Evolutionary conservation across 2,888 invertebrate species (phyloP), one percentile per base, ranked within the genome.

Genomic region (Blastobasis lacticolella): DNA sequence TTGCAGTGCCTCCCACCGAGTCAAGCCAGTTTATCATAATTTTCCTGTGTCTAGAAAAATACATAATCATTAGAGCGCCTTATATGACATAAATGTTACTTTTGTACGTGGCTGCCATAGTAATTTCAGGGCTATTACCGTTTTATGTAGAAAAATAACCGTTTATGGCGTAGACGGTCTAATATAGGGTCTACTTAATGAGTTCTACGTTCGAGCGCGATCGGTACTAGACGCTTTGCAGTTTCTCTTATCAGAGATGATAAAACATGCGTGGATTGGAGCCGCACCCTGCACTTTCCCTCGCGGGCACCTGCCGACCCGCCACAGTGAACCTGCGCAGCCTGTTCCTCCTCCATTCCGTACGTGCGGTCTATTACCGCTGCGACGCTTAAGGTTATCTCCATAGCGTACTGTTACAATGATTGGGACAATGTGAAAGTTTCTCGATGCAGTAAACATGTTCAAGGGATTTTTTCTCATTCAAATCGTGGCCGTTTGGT

Each of bases 211-310:
- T 73, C 73, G 67, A 53, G 60, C 23, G 64, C 62, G 69, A 71
- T 72, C 71, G 71, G 70, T 68, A 73, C 73, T 69, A 23, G 23
- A 3, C 23, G 23, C n/a, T 10, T 1, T 4, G 42, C 10, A 75
- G 79, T 84, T 84, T 85, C 84, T 83, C 83, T 85, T 85, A 86
- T 85, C 86, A 79, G 57, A 63, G 71, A 81, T 81, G 83, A 84
- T 83, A 86, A 84, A 82, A 80, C 81, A 79, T 81, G 79, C 81
- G 80, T 82, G 71, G 74, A 76, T 71, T 64, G 71, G 64, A 67
- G 78, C 78, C 84, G 77, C 84, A 69, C 84, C 83, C 81, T 75
- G 73, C 73, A 84, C 87, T 87, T 87, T 88, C 85, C 81, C 82
- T 73, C 63, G 72, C 45, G 51, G 46, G 38, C 46, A 49, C 43